phyloP scores from a whole-genome alignment of 2,888 invertebrate species.

The Coenonympha glycerion region DNA sequence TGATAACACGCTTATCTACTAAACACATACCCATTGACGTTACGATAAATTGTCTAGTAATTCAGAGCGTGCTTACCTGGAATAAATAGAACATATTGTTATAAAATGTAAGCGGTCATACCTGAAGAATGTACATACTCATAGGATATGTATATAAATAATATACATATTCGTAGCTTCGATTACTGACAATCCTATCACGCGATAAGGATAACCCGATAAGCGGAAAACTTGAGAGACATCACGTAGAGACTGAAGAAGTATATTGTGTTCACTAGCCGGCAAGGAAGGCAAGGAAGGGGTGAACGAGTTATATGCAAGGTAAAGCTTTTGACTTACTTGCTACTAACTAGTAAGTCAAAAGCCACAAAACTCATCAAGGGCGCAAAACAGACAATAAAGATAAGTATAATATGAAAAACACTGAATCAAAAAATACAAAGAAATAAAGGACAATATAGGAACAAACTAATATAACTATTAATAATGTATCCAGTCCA shows the following conservation, averaged over 20 bases:
- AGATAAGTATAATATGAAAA: too few relatives aligned
- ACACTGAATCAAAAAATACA: too few relatives aligned
- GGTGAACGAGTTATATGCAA: too few relatives aligned
- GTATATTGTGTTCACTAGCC: neutral
- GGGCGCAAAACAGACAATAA: too few relatives aligned
- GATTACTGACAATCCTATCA: conserved; percentile 10
- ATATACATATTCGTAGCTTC: neutral
- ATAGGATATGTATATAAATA: neutral
- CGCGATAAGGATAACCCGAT: conserved; percentile 13
- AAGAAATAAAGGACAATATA: too few relatives aligned
- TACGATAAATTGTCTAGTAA: neutral
- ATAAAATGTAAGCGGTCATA: conserved; percentile 16
- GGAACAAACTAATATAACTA: too few relatives aligned
- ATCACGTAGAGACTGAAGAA: neutral
- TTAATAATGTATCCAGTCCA: too few relatives aligned
- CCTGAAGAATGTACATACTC: neutral
- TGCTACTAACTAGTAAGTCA: too few relatives aligned
- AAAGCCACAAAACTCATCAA: too few relatives aligned
- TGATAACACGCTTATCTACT: neutral
- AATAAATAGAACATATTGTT: conserved; percentile 33
- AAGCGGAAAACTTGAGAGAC: conserved; percentile 9
- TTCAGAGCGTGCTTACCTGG: conserved; percentile 36
- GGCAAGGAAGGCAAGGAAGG: too few relatives aligned
- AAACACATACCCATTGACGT: neutral
- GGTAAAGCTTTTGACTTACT: too few relatives aligned